Percentiles rank a stretch among this genome's conserved stretches.
Conservation (phyloP, 2,888 invertebrate genomes). For the Geotrupes spiniger region DNA sequence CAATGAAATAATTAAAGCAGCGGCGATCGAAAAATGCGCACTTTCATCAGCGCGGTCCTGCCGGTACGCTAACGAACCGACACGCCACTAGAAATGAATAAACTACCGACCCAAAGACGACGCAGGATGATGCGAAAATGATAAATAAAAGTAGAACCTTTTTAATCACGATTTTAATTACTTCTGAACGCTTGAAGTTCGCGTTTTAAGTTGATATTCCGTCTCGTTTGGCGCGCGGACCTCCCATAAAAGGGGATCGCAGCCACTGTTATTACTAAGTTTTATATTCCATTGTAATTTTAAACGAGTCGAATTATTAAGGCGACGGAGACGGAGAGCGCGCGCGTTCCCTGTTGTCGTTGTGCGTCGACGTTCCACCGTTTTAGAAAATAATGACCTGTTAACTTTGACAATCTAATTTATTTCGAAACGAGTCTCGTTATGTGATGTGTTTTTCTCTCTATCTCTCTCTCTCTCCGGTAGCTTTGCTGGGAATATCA, state of each 20-base stretch:
- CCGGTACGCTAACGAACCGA: too few species aligned
- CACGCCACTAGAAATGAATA: too few species aligned
- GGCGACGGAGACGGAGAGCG: neutral
- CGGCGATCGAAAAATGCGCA: too few species aligned
- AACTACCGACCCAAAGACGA: too few species aligned
- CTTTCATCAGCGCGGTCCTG: too few species aligned
- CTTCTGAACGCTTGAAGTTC: neutral
- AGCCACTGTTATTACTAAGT: neutral
- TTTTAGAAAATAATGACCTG: conserved; percentile 2
- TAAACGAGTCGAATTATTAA: conserved; percentile 1
- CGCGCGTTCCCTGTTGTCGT: neutral
- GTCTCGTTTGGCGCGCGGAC: neutral
- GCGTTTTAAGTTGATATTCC: neutral
- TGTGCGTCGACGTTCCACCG: neutral
- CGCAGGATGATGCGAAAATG: too few species aligned
- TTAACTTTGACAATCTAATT: conserved; percentile 7
- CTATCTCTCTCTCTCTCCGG: too few species aligned
- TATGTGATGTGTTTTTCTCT: too few species aligned
- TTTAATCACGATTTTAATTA: conserved; percentile 5
- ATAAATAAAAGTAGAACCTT: conserved; percentile 3
- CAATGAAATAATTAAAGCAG: too few species aligned
- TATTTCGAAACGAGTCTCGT: conserved; percentile 1
- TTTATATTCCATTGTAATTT: conserved; percentile 4
- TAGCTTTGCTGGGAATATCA: too few species aligned
- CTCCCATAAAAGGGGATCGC: too few species aligned